phyloP scores from a whole-genome alignment of 2,797 vertebrate species.

The Brotula barbata region DNA sequence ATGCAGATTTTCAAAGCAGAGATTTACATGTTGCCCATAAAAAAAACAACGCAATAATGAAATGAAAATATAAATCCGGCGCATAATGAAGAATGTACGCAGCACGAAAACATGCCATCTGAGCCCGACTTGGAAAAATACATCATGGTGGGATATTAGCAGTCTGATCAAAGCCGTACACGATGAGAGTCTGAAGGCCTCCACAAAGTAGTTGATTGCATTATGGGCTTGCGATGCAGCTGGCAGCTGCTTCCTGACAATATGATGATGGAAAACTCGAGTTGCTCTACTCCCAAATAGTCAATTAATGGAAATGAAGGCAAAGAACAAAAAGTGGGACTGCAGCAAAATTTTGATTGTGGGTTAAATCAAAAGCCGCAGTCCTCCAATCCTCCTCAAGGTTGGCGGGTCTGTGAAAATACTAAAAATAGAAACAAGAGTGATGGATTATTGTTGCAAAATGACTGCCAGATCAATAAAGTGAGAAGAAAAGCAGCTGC shows the following conservation, averaged over 20 bases:
- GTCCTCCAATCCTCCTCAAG: neutral
- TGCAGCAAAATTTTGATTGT: slow-evolving; percentile 19
- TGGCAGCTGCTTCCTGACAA: slow-evolving; percentile 75
- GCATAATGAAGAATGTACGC: slow-evolving; percentile 1
- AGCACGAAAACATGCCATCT: slow-evolving; percentile 9
- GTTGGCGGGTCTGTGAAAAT: neutral
- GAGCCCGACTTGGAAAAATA: slow-evolving; percentile 11
- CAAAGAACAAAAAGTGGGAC: slow-evolving; percentile 51
- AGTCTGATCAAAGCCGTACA: slow-evolving; percentile 44
- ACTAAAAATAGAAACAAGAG: no score
- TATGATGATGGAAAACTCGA: slow-evolving; percentile 68
- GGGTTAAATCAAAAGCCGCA: slow-evolving; percentile 7
- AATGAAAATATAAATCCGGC: slow-evolving; percentile 16
- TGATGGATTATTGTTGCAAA: no score
- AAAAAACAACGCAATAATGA: slow-evolving; percentile 30
- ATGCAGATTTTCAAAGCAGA: slow-evolving; percentile 1
- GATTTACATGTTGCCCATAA: slow-evolving; percentile 1
- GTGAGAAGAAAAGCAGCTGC: no score
- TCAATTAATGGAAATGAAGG: slow-evolving; percentile 63
- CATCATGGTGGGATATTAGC: slow-evolving; percentile 41
- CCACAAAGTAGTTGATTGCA: slow-evolving; percentile 66
- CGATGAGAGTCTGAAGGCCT: slow-evolving; percentile 47
- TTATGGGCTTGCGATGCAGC: slow-evolving; percentile 63
- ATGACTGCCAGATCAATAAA: no score
- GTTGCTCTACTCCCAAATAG: slow-evolving; percentile 63